Conservation (phyloP, 2,113 vertebrate species). For the Neogale vison region DNA sequence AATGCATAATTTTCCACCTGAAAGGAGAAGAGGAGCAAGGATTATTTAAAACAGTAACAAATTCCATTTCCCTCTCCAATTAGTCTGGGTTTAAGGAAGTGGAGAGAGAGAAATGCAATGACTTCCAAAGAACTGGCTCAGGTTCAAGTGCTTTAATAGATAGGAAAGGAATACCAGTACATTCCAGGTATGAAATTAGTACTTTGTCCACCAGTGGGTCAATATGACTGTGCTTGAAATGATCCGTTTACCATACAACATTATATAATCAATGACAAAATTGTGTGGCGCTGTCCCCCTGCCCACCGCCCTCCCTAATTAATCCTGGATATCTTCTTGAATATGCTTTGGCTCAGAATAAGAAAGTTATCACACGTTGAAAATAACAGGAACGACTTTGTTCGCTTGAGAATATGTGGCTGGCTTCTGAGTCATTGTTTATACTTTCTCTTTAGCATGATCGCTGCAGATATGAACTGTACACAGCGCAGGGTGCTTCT, state of each 20-base stretch:
- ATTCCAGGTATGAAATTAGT: neutral
- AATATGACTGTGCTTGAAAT: neutral
- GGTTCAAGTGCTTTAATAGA: conserved; percentile 20
- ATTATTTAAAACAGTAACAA: conserved; percentile 57
- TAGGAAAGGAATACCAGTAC: neutral
- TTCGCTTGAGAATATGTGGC: neutral
- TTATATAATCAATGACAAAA: neutral
- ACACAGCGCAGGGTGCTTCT: neutral
- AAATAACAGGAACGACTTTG: neutral
- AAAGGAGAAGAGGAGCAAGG: conserved; percentile 6
- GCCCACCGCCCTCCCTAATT: neutral
- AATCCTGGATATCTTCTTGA: conserved; percentile 13
- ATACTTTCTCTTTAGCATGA: neutral
- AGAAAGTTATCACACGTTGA: neutral
- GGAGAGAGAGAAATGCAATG: neutral
- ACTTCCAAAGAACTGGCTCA: conserved; percentile 4
- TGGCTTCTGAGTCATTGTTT: neutral
- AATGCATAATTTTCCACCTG: conserved; percentile 59
- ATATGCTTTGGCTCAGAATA: neutral
- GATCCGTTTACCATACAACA: neutral
- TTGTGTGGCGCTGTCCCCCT: neutral
- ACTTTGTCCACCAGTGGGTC: neutral
- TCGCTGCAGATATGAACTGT: neutral
- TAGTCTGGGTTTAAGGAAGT: conserved; percentile 51
- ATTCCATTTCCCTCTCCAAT: conserved; percentile 56